Evolutionary conservation across 2,113 vertebrate genomes (phyloP), one percentile per base, ranked within the genome.

Genomic region (Phodopus roborovskii): DNA sequence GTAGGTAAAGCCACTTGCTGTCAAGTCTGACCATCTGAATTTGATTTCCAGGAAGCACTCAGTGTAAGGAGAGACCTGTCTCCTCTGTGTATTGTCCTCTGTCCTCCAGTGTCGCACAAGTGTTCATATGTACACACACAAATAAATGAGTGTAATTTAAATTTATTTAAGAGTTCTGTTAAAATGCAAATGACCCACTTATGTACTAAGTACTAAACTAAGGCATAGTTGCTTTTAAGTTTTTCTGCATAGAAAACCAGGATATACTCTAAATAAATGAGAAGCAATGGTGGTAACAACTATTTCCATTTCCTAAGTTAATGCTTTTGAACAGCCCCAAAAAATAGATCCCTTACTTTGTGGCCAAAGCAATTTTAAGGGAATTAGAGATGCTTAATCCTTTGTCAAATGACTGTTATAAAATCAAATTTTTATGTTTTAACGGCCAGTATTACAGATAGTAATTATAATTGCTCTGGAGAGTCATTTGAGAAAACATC

Each of bases 361-460:
- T 79, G 64, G 77, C 48, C 58, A 96, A 96, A 93, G 74, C 71
- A 94, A 91, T 11, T 82, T n/a, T 90, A 96, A 79, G 70, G 24
- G 96, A 96, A 91, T 89, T 56, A 96, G 83, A 98, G 95, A 96
- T 92, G 70, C 3, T 89, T 94, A 97, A 19, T 28, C 26, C 90
- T 97, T 82, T 92, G 81, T 87, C 73, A 77, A 95, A 77, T 94
- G 71, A 96, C 74, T 91, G 8, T 91, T 94, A 39, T 96, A 17
- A 84, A 87, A 94, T 96, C 93, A 97, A 96, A 45, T 45, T 92
- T 88, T 2, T 48, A 88, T 83, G 45, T 39, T 9, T 48, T 42
- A 45, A 77, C 94, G 96, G 92, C 71, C 91, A 97, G 17, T 92
- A 94, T 97, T 96, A 77, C 9, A 24, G 75, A 83, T 84, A 74